Evolutionary conservation across 2,113 vertebrate genomes (phyloP).

Genomic region (Lasiurus cinereus): DNA sequence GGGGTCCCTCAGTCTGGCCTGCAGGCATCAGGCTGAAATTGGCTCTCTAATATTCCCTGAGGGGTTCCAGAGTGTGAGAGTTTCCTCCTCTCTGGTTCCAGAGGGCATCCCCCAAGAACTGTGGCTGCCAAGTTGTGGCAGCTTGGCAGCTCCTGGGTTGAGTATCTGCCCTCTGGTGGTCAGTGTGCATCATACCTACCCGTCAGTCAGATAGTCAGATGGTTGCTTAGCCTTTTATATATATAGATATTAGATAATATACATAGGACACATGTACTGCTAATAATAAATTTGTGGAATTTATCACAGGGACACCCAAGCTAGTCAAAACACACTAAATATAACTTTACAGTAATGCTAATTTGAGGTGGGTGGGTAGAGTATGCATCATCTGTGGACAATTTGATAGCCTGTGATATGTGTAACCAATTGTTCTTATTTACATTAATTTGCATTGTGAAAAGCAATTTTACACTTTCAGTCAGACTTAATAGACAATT

Average conservation of each 20-base stretch:
- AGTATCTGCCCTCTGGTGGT: too few species aligned
- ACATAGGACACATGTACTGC: slow-evolving; percentile 56
- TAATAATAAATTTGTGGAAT: slow-evolving; percentile 68
- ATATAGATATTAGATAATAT: slow-evolving; percentile 63
- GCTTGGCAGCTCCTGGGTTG: too few species aligned
- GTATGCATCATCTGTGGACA: slow-evolving; percentile 86
- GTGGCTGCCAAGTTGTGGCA: too few species aligned
- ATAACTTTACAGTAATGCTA: slow-evolving; percentile 87
- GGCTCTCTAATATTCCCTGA: too few species aligned
- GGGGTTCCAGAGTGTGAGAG: too few species aligned
- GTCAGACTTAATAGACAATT: slow-evolving; percentile 92
- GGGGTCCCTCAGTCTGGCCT: too few species aligned
- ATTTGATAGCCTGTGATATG: slow-evolving; percentile 90
- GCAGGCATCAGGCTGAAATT: too few species aligned
- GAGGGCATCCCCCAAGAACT: too few species aligned
- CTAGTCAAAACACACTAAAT: slow-evolving; percentile 82
- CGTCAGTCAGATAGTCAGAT: too few species aligned
- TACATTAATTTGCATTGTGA: slow-evolving; percentile 93
- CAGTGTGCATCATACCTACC: too few species aligned
- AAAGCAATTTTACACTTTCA: slow-evolving; percentile 92
- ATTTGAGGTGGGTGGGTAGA: slow-evolving; percentile 73
- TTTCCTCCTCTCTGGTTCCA: too few species aligned
- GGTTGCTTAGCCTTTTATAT: too few species aligned
- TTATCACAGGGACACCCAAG: slow-evolving; percentile 74
- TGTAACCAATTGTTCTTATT: slow-evolving; percentile 93